Conservation (phyloP, 2,797 vertebrate species). For the Acipenser ruthenus region DNA sequence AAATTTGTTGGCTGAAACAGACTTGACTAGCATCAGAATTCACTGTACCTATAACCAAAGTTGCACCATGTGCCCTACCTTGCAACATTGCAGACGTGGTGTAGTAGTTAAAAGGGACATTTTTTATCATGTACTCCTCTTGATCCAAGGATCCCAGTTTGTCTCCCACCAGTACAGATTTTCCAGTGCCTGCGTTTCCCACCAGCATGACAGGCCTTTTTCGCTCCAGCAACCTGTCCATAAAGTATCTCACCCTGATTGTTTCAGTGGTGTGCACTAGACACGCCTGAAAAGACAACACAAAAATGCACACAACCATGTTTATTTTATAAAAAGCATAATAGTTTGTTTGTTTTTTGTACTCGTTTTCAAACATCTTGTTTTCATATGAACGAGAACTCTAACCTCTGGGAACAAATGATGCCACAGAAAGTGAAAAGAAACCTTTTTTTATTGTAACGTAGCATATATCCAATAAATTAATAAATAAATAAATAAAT, state of each 20-base stretch:
- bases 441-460: too few relatives aligned
- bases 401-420: too few relatives aligned
- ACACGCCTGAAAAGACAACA: slow-evolving; percentile 58
- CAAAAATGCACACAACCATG: neutral
- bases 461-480: too few relatives aligned
- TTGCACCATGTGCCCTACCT: slow-evolving; percentile 51
- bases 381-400: too few relatives aligned
- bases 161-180: slow-evolving; percentile 78
- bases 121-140: slow-evolving; percentile 75
- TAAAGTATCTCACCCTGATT: slow-evolving; percentile 74
- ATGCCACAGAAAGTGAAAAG: too few relatives aligned
- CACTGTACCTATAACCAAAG: too few relatives aligned
- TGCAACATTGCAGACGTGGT: slow-evolving; percentile 92
- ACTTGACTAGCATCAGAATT: too few relatives aligned
- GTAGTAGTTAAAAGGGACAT: slow-evolving; percentile 88
- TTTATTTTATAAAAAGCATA: too few relatives aligned
- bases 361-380: too few relatives aligned
- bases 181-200: slow-evolving; percentile 78
- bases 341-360: too few relatives aligned
- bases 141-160: slow-evolving; percentile 68
- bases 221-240: slow-evolving; percentile 70
- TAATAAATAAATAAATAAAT: too few relatives aligned
- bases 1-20: too few relatives aligned
- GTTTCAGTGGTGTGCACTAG: slow-evolving; percentile 85
- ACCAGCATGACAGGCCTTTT: slow-evolving; percentile 79